phyloP scores from a whole-genome alignment of 2,113 vertebrate species.

The Orcinus orca region DNA sequence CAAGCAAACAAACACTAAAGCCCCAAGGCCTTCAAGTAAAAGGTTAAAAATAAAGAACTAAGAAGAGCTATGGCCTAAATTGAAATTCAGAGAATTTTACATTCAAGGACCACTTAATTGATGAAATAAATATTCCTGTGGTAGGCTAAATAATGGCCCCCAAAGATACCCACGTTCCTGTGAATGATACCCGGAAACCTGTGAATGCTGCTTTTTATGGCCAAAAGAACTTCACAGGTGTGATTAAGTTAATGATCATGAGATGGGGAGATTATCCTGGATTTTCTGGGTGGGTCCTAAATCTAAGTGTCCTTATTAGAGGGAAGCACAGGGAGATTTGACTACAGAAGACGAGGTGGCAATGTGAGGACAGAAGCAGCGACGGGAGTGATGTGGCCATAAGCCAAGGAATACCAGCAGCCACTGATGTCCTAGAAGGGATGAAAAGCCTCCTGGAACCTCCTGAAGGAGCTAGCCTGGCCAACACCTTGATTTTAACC shows the following conservation, averaged over 20 bases:
- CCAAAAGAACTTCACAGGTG: not conserved
- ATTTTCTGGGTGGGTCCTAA: not conserved
- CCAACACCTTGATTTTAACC: not conserved
- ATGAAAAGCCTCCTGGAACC: not conserved
- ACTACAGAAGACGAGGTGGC: not conserved
- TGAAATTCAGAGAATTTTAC: slow-evolving; percentile 21
- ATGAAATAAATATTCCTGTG: not conserved
- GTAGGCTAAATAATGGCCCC: not conserved
- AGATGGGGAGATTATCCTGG: not conserved
- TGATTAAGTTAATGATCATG: not conserved
- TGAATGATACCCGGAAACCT: not conserved
- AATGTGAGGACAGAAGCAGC: not conserved
- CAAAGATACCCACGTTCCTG: not conserved
- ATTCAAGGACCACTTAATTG: not conserved
- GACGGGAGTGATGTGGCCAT: not conserved
- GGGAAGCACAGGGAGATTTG: not conserved
- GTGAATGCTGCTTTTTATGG: not conserved
- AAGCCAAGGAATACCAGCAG: not conserved
- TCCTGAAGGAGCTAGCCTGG: not conserved
- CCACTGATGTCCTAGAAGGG: not conserved
- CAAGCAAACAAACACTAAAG: not conserved
- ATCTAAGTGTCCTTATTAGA: not conserved
- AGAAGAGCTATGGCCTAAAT: not conserved
- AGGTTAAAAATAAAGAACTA: slow-evolving; percentile 25
- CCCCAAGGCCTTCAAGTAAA: not conserved